These are phyloP conservation scores for Synanthedon vespiformis DNA, from an alignment of 2,888 invertebrate species.

Conservation along the genomic window DNA sequence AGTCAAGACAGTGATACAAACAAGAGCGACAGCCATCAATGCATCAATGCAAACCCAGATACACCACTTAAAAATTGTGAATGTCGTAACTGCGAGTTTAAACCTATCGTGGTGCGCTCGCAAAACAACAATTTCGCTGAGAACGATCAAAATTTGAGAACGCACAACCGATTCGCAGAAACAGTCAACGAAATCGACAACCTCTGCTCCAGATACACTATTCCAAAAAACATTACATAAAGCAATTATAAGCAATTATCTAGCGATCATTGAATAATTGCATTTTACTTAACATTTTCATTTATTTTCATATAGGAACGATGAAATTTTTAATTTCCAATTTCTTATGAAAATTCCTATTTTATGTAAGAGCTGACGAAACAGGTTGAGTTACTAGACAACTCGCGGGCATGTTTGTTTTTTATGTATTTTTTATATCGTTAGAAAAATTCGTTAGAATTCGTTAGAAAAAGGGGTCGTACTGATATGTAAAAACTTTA, in stretches of 20 bases:
- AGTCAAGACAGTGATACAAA: constrained; percentile 6
- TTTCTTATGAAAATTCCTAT: no score
- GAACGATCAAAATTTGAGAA: not conserved
- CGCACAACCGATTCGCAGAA: not conserved
- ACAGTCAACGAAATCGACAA: not conserved
- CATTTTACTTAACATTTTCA: not conserved
- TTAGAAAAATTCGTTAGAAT: no score
- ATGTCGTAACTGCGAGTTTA: not conserved
- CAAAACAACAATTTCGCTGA: not conserved
- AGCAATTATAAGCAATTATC: not conserved
- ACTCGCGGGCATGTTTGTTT: no score
- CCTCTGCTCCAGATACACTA: not conserved
- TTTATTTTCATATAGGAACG: no score
- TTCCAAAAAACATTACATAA: not conserved
- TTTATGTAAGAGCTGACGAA: no score
- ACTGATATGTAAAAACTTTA: no score
- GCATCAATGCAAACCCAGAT: not conserved
- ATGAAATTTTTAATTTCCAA: no score
- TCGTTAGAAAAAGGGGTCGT: no score
- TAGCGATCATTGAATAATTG: no score
- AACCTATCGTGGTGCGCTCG: not conserved
- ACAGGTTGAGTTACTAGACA: no score
- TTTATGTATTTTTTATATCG: no score
- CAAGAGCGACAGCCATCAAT: constrained; percentile 3
- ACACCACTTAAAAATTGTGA: not conserved